A percentile compares a stretch with the other conserved stretches of the same genome.
Conservation (phyloP, 2,888 invertebrate genomes). For the Halocaridina rubra region DNA sequence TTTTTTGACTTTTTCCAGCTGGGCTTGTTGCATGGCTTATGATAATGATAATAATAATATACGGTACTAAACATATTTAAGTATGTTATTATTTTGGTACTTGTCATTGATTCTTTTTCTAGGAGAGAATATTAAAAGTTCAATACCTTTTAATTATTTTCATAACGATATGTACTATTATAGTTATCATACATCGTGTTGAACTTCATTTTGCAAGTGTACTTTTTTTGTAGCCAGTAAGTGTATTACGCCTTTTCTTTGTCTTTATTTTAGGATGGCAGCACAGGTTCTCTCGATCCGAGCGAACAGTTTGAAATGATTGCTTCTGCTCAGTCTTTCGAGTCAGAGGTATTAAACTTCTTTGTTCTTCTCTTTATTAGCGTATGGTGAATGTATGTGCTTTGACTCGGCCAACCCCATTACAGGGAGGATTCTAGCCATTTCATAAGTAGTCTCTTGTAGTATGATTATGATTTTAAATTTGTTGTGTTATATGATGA, state of each 20-base stretch:
- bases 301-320: slow-evolving; percentile 64
- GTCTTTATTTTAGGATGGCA: slow-evolving; percentile 50
- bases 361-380: no score
- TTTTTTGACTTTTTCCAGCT: no score
- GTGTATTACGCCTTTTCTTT: neutral
- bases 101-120: neutral
- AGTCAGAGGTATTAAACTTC: slow-evolving; percentile 46
- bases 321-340: slow-evolving; percentile 61
- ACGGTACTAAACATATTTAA: no score
- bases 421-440: no score
- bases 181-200: neutral
- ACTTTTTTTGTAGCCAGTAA: neutral
- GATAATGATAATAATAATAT: no score
- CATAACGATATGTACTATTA: neutral
- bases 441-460: no score
- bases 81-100: no score
- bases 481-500: no score
- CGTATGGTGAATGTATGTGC: no score
- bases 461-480: no score
- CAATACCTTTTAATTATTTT: neutral
- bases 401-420: no score
- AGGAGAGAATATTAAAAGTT: neutral
- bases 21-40: no score
- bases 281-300: slow-evolving; percentile 59
- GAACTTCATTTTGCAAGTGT: neutral